phyloP scores from a whole-genome alignment of 1,140 invertebrate genomes.

The Bombus vancouverensis region DNA sequence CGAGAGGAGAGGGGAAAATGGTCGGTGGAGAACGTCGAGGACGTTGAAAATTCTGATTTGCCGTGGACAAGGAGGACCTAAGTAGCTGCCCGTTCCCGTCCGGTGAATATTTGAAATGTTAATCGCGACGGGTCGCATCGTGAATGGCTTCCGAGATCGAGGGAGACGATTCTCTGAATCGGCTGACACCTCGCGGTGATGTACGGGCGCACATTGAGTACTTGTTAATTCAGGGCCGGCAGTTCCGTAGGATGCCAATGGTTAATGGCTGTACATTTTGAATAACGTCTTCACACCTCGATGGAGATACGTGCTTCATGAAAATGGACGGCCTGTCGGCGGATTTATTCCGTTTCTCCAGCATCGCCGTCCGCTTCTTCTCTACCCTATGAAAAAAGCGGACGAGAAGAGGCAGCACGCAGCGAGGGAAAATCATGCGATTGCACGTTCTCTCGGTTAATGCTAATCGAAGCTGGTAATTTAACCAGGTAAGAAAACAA shows the following conservation, averaged over 20 bases:
- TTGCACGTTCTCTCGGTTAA: too few species aligned
- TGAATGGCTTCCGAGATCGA: conserved; percentile 75
- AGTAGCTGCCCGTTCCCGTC: conserved; percentile 45
- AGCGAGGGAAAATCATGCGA: too few species aligned
- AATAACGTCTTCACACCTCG: conserved; percentile 72
- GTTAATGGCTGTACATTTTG: conserved; percentile 78
- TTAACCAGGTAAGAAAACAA: too few species aligned
- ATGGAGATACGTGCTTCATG: conserved; percentile 51
- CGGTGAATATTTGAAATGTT: conserved; percentile 67
- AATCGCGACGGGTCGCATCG: conserved; percentile 67
- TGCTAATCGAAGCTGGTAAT: too few species aligned
- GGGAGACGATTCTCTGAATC: conserved; percentile 78
- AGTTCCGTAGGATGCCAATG: conserved; percentile 77
- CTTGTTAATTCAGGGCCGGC: conserved; percentile 79
- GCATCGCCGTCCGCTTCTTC: background rate
- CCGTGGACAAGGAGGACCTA: conserved; percentile 5
- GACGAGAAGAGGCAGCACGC: background rate
- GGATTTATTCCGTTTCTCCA: conserved; percentile 46
- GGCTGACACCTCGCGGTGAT: conserved; percentile 77
- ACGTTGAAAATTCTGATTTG: conserved; percentile 22
- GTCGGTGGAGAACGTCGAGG: background rate
- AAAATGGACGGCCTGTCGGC: conserved; percentile 48
- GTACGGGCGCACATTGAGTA: conserved; percentile 78
- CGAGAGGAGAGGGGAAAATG: background rate
- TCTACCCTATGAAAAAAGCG: background rate